phyloP scores from a whole-genome alignment of 2,113 vertebrate genomes.

The Cyphomyrus plagiostoma region DNA sequence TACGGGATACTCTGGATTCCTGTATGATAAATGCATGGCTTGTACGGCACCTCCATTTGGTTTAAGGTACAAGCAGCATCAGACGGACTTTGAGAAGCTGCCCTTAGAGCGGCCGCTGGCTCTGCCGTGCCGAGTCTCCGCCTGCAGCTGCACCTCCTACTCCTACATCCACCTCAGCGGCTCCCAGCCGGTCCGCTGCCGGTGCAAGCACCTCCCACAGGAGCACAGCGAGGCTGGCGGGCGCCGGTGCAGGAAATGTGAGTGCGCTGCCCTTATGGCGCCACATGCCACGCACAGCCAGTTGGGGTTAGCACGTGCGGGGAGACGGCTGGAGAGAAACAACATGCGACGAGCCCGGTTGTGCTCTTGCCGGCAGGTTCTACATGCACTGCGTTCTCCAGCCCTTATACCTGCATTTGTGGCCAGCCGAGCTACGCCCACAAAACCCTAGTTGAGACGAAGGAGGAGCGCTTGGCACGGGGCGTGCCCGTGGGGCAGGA shows the following conservation, averaged over 20 bases:
- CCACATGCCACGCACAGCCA: background rate
- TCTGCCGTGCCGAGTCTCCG: slow-evolving; percentile 64
- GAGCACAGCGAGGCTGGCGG: slow-evolving; percentile 65
- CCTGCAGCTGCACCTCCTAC: slow-evolving; percentile 67
- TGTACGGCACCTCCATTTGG: background rate
- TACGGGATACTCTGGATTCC: background rate
- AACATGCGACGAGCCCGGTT: background rate
- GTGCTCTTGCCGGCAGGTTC: slow-evolving; percentile 56
- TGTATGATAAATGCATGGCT: background rate
- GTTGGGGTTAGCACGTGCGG: background rate
- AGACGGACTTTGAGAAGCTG: slow-evolving; percentile 73
- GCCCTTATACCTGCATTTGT: slow-evolving; percentile 76
- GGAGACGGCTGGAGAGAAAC: background rate
- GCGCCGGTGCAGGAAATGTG: slow-evolving; percentile 70
- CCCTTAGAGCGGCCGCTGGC: slow-evolving; percentile 63
- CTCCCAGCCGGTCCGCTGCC: slow-evolving; percentile 67
- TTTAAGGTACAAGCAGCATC: slow-evolving; percentile 81
- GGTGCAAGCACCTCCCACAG: slow-evolving; percentile 75
- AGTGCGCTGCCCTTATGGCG: slow-evolving; percentile 41
- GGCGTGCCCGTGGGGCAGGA: slow-evolving; percentile 70
- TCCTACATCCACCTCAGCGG: slow-evolving; percentile 66
- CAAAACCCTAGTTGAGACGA: slow-evolving; percentile 78
- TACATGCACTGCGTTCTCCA: slow-evolving; percentile 75
- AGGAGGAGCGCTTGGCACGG: slow-evolving; percentile 65
- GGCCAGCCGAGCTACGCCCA: slow-evolving; percentile 72